Evolutionary conservation across 2,888 invertebrate species (phyloP).

Genomic region (Bombylius discolor): DNA sequence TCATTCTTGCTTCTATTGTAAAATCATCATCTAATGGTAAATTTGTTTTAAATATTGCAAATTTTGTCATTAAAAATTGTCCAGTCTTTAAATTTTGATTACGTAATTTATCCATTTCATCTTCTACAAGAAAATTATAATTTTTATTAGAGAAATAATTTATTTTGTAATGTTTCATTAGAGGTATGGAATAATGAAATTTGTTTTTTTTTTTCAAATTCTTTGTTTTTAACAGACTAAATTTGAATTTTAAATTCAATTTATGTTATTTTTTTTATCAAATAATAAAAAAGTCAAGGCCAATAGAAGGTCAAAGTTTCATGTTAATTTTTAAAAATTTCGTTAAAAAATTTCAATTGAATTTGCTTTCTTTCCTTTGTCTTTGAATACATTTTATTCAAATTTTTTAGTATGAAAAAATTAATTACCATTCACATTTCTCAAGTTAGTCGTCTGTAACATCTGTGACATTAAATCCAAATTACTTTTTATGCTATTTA

Average conservation of each 20-base stretch:
- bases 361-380: too few relatives aligned
- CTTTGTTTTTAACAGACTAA: too few relatives aligned
- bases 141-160: not conserved
- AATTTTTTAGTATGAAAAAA: not conserved
- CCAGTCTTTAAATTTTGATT: conserved; percentile 31
- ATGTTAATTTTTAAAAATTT: too few relatives aligned
- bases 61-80: conserved; percentile 29
- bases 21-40: conserved; percentile 30
- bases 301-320: too few relatives aligned
- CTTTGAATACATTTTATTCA: not conserved
- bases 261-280: too few relatives aligned
- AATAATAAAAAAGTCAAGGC: too few relatives aligned
- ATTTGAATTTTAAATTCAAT: too few relatives aligned
- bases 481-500: conserved; percentile 28
- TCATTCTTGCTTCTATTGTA: conserved; percentile 33
- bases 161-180: too few relatives aligned
- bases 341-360: too few relatives aligned
- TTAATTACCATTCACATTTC: conserved; percentile 28
- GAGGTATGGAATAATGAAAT: too few relatives aligned
- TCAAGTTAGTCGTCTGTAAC: conserved; percentile 30
- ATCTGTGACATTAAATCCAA: conserved; percentile 32
- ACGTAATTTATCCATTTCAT: conserved; percentile 32
- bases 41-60: conserved; percentile 30
- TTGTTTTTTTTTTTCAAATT: too few relatives aligned
- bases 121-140: conserved; percentile 20